These are phyloP conservation scores for Eulacestoma nigropectus DNA, from an alignment of 2,113 vertebrate species.

Conservation along the genomic window DNA sequence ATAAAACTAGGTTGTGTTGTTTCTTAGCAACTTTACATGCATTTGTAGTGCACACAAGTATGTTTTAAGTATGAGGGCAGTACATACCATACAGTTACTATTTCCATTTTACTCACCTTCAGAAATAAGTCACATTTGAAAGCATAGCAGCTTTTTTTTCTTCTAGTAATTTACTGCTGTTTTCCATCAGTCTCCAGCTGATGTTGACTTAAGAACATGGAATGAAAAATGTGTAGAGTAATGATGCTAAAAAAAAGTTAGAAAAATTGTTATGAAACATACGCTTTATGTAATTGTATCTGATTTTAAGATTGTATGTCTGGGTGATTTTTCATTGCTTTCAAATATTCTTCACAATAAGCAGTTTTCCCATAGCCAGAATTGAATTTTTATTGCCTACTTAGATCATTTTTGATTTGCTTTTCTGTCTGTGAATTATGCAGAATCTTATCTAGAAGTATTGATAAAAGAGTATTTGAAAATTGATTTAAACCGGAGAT, in stretches of 20 bases:
- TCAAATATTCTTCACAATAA: not conserved
- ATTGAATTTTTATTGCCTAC: not conserved
- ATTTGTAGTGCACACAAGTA: not conserved
- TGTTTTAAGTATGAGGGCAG: not conserved
- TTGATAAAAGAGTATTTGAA: not conserved
- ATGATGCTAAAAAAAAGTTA: not conserved
- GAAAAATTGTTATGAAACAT: not conserved
- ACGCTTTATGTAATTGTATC: not conserved
- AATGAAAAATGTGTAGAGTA: not conserved
- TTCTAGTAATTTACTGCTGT: not conserved
- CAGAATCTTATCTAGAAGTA: not conserved
- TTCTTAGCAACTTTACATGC: not conserved
- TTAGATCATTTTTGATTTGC: not conserved
- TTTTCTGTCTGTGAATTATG: not conserved
- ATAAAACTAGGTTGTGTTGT: not conserved
- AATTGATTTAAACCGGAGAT: not conserved
- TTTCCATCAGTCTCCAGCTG: not conserved
- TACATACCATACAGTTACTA: not conserved
- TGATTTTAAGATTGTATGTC: not conserved
- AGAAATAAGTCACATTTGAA: not conserved
- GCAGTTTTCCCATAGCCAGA: not conserved
- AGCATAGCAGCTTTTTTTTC: not conserved
- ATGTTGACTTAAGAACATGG: not conserved
- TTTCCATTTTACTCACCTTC: not conserved
- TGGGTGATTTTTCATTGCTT: not conserved